Conservation (phyloP, 2,888 invertebrate species). For the Myopa tessellatipennis region DNA sequence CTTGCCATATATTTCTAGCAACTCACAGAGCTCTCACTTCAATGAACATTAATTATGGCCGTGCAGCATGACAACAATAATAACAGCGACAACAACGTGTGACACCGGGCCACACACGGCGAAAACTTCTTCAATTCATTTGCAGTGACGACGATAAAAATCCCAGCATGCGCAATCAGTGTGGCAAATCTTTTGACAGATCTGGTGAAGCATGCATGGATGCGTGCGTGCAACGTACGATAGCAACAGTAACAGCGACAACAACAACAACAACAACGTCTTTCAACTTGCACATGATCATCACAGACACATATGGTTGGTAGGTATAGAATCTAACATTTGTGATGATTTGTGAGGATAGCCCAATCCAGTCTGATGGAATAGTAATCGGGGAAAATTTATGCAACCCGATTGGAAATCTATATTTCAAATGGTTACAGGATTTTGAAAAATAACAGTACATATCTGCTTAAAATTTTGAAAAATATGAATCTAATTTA, state of each 20-base stretch:
- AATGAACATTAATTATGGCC: conserved; percentile 21
- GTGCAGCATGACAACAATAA: conserved; percentile 14
- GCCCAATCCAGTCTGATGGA: too few species aligned
- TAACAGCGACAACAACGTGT: conserved; percentile 5
- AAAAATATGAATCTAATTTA: too few species aligned
- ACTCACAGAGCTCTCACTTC: conserved; percentile 21
- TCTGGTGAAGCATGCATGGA: conserved; percentile 27
- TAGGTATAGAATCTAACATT: too few species aligned
- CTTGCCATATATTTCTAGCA: neutral
- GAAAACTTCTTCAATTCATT: conserved; percentile 26
- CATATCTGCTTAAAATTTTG: too few species aligned
- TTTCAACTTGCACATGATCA: neutral
- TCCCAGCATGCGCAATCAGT: conserved; percentile 35
- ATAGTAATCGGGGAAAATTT: too few species aligned
- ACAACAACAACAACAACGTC: conserved; percentile 48
- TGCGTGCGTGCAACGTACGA: neutral
- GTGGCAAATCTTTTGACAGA: conserved; percentile 37
- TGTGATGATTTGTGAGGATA: too few species aligned
- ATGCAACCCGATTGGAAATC: too few species aligned
- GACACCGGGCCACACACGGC: conserved; percentile 32
- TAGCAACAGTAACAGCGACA: conserved; percentile 48
- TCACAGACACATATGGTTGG: neutral
- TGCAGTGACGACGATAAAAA: conserved; percentile 30
- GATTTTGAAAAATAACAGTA: too few species aligned
- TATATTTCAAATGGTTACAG: too few species aligned